These are phyloP conservation scores for Drosophila eugracilis DNA, from an alignment of 1,140 invertebrate species.

Conservation along the genomic window DNA sequence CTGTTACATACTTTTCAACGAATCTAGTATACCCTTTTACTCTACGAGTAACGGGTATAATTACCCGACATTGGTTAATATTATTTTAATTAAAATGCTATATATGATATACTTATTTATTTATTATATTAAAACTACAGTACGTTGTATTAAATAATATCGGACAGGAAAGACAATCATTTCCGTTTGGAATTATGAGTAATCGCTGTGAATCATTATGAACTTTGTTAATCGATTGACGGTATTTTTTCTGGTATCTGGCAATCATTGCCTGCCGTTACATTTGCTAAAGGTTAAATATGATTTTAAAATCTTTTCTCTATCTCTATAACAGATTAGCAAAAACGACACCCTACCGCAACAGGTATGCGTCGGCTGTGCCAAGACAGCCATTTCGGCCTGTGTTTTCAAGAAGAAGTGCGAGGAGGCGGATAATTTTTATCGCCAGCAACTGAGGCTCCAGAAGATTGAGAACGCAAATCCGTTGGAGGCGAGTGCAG, in stretches of 20 bases:
- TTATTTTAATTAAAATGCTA: too few relatives aligned
- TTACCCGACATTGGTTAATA: too few relatives aligned
- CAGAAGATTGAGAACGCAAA: slow-evolving; percentile 68
- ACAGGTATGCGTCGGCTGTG: slow-evolving; percentile 78
- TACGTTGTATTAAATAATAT: not conserved
- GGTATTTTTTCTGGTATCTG: not conserved
- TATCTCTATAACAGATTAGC: slow-evolving; percentile 66
- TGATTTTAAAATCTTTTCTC: not conserved
- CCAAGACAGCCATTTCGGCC: slow-evolving; percentile 77
- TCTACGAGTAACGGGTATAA: too few relatives aligned
- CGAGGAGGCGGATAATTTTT: slow-evolving; percentile 81
- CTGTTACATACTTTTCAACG: too few relatives aligned
- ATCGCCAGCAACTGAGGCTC: slow-evolving; percentile 76
- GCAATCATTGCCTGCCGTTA: not conserved
- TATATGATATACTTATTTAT: too few relatives aligned
- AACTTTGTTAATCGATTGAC: not conserved
- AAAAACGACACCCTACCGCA: slow-evolving; percentile 80
- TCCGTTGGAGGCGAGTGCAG: slow-evolving; percentile 7
- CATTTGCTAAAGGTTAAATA: slow-evolving; percentile 1
- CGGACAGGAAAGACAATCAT: not conserved
- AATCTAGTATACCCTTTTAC: too few relatives aligned
- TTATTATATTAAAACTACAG: too few relatives aligned
- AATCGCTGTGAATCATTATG: not conserved
- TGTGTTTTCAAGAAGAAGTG: slow-evolving; percentile 81
- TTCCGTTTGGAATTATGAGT: not conserved